Percentiles rank a stretch among this genome's conserved stretches.
Conservation (phyloP, 1,140 invertebrate species). For the Spodoptera litura region DNA sequence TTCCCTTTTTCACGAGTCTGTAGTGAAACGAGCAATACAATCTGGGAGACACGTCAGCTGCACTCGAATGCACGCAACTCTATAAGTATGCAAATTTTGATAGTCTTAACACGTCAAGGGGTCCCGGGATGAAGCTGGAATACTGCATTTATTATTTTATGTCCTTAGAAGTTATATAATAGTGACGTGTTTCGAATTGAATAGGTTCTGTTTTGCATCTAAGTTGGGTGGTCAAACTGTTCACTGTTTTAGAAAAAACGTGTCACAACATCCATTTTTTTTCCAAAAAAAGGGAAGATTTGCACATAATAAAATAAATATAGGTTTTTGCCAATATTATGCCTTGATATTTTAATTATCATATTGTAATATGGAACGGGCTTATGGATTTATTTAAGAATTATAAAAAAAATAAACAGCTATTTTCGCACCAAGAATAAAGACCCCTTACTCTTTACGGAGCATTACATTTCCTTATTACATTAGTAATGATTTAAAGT, state of each 20-base stretch:
- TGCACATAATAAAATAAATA: too few relatives aligned
- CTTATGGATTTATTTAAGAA: too few relatives aligned
- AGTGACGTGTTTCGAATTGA: background rate
- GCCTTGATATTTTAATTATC: too few relatives aligned
- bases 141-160: slow-evolving; percentile 20
- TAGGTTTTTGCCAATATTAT: too few relatives aligned
- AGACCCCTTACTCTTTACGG: too few relatives aligned
- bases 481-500: too few relatives aligned
- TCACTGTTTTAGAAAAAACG: background rate
- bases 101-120: slow-evolving; percentile 27
- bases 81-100: slow-evolving; percentile 47
- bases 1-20: slow-evolving; percentile 1
- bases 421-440: too few relatives aligned
- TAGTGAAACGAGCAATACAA: slow-evolving; percentile 28
- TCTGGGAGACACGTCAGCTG: slow-evolving; percentile 31
- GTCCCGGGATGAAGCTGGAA: slow-evolving; percentile 19
- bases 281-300: too few relatives aligned
- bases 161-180: background rate
- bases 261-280: too few relatives aligned
- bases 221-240: background rate
- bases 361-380: too few relatives aligned
- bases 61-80: slow-evolving; percentile 26
- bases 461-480: too few relatives aligned
- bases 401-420: too few relatives aligned
- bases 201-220: background rate